Evolutionary conservation across 2,797 vertebrate species (phyloP).

Genomic region (Notolabrus celidotus): DNA sequence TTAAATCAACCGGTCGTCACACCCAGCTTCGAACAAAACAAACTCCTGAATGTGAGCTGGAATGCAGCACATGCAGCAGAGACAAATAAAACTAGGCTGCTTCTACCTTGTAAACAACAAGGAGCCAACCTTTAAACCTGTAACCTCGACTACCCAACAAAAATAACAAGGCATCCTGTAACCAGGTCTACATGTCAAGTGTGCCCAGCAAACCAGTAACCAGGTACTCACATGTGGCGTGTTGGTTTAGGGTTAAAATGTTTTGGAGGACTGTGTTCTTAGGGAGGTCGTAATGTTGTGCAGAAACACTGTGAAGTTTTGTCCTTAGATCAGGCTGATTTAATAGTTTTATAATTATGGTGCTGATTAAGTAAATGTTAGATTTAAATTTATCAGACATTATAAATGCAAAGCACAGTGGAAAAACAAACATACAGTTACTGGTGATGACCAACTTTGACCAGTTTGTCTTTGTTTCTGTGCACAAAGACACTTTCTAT

Average conservation of each 20-base stretch:
- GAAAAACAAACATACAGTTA: too few relatives aligned
- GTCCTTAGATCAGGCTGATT: too few relatives aligned
- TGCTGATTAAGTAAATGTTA: too few relatives aligned
- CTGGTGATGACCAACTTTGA: too few relatives aligned
- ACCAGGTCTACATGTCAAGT: neutral
- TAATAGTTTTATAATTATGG: too few relatives aligned
- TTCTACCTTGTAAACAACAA: neutral
- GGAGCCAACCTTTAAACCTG: slow-evolving; percentile 14
- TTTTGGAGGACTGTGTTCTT: neutral
- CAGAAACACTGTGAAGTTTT: too few relatives aligned
- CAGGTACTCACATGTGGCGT: neutral
- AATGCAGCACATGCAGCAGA: neutral
- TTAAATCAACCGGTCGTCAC: slow-evolving; percentile 12
- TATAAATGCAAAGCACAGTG: too few relatives aligned
- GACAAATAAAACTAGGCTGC: neutral
- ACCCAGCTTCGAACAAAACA: slow-evolving; percentile 14
- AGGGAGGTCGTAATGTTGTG: neutral
- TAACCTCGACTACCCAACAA: slow-evolving; percentile 12
- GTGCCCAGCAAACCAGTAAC: neutral
- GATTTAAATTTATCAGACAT: too few relatives aligned
- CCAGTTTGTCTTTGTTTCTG: neutral
- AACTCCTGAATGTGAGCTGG: neutral
- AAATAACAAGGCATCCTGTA: slow-evolving; percentile 1
- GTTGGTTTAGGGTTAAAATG: neutral
- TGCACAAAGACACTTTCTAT: neutral